Base-by-base conservation (phyloP, 2,113 vertebrate genomes). In the Sakesphorus luctuosus region DNA sequence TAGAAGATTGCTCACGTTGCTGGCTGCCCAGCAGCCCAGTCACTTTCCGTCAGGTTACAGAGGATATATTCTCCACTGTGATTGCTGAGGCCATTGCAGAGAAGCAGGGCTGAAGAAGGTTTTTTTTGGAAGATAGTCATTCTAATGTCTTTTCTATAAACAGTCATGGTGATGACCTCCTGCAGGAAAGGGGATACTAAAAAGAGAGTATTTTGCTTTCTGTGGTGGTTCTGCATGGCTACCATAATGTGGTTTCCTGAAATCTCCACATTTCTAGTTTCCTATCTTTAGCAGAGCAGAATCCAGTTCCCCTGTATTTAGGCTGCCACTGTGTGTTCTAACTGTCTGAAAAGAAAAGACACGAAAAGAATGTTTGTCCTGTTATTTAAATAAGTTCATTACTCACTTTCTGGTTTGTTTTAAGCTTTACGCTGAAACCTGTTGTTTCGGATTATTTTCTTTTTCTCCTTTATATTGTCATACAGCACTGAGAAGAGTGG, bases 11-110 rank as follows among this genome's bases (percentile, higher is more conserved):
- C 18, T 52, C 5, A 7, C 1, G 0, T 49, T 49, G 46, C 49
- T 40, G 38, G 6, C 38, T 90, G 16, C 61, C 12, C 35, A 20
- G 11, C 24, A 38, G 40, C 18, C 21, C n/a, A 52, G 36, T 80
- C 61, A 63, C 1, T 1, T n/a, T 15, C 31, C 7, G 19, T 28
- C 0, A 1, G 1, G 2, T 62, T 80, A 24, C 17, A 66, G 36
- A 46, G 21, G 2, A 3, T 53, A 26, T 24, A 18, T 46, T 36
- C 23, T 76, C 13, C 19, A 2, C 11, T 47, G n/a, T 77, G 59
- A 1, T 47, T 90, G 17, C 53, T 1, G 1, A 11, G 20, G 10
- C 47, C 12, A 2, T 21, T 82, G 52, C 50, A 50, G 49, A 61
- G 53, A 46, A 80, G 20, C 10, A 36, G 24, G 5, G 0, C 18